phyloP scores from a whole-genome alignment of 1,140 invertebrate genomes.

The Schlechtendalia chinensis region DNA sequence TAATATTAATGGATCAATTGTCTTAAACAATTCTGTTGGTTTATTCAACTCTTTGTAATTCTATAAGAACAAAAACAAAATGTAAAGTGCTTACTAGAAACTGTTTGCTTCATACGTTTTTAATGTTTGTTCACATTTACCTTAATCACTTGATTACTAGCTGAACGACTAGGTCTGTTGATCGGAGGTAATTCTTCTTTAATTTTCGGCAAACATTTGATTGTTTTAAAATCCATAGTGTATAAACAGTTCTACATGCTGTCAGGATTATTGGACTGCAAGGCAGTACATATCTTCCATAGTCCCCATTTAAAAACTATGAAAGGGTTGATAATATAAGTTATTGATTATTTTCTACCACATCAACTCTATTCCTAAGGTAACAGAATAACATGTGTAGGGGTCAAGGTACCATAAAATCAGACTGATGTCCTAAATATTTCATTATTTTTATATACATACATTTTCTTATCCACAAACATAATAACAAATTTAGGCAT shows the following conservation, averaged over 20 bases:
- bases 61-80: too few species aligned
- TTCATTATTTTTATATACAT: not conserved
- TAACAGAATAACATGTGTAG: conserved; percentile 23
- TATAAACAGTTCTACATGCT: not conserved
- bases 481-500: not conserved
- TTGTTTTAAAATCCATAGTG: conserved; percentile 28
- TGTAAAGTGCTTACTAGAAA: too few species aligned
- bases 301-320: not conserved
- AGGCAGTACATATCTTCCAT: not conserved
- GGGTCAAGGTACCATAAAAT: conserved; percentile 36
- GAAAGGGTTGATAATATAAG: conserved; percentile 25
- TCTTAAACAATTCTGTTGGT: conserved; percentile 10
- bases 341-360: conserved; percentile 35
- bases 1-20: conserved; percentile 42
- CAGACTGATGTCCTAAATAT: not conserved
- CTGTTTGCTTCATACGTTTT: not conserved
- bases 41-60: not conserved
- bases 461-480: not conserved
- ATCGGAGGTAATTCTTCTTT: conserved; percentile 45
- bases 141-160: conserved; percentile 14
- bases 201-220: not conserved
- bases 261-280: not conserved
- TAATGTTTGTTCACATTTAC: not conserved
- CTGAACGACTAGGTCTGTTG: conserved; percentile 7
- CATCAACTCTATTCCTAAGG: conserved; percentile 33